Evolutionary conservation across 2,113 vertebrate genomes (phyloP).

Genomic region (Campylomormyrus tamandua): DNA sequence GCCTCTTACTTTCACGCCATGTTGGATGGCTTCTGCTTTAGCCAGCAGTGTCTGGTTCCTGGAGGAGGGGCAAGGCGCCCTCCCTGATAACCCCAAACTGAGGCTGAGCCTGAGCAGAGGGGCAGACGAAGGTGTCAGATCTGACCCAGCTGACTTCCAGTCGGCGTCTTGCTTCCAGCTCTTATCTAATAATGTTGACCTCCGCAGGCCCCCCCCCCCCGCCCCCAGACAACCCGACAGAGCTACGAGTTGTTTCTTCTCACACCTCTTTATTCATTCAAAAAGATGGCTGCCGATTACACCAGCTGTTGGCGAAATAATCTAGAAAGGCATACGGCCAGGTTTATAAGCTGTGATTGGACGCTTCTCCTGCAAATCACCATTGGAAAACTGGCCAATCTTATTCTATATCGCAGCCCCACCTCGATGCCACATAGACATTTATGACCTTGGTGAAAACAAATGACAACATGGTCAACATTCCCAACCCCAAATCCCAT

Average conservation of each 20-base stretch:
- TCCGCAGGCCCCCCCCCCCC: not conserved
- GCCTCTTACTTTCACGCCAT: not conserved
- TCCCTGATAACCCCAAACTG: not conserved
- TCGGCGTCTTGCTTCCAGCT: not conserved
- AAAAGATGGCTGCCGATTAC: constrained; percentile 15
- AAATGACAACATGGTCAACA: not conserved
- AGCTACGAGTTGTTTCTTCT: not conserved
- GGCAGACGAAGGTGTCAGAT: not conserved
- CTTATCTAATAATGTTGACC: not conserved
- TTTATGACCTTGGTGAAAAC: not conserved
- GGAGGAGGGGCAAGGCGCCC: not conserved
- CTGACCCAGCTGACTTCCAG: not conserved
- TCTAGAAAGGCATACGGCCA: not conserved
- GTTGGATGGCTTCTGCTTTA: not conserved
- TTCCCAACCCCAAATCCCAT: not conserved
- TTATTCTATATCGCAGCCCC: not conserved
- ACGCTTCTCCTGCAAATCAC: constrained; percentile 19
- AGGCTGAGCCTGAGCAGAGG: not conserved
- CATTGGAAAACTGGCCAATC: constrained; percentile 12
- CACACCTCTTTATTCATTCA: not conserved
- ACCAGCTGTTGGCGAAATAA: constrained; percentile 17
- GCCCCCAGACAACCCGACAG: not conserved
- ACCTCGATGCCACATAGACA: not conserved
- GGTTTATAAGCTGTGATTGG: constrained; percentile 14
- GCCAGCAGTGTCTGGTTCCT: not conserved